A percentile compares a stretch with the other conserved stretches of the same genome.
These are phyloP conservation scores for Agriopis marginaria DNA, from an alignment of 2,888 invertebrate species.

Conservation along the genomic window DNA sequence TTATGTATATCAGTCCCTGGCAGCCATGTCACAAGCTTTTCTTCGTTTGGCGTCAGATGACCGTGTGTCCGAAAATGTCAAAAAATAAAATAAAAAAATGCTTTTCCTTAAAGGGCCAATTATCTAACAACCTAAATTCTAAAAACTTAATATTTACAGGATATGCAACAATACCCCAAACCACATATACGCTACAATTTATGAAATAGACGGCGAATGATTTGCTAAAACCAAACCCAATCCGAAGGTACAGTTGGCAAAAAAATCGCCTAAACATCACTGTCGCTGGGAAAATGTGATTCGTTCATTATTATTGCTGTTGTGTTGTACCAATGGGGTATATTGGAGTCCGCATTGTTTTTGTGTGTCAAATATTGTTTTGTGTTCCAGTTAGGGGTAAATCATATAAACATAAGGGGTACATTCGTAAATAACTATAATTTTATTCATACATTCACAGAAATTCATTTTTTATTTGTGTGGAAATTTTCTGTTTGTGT, in stretches of 20 bases:
- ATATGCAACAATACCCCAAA: conserved; percentile 30
- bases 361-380: not conserved
- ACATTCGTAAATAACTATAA: conserved; percentile 20
- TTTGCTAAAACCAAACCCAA: conserved; percentile 26
- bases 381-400: not conserved
- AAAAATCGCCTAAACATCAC: conserved; percentile 32
- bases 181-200: conserved; percentile 70
- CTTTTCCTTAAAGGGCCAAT: not conserved
- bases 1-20: too few relatives aligned
- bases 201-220: conserved; percentile 71
- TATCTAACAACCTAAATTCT: conserved; percentile 6
- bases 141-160: conserved; percentile 66
- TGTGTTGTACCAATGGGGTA: not conserved
- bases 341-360: not conserved
- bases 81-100: too few relatives aligned
- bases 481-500: not conserved
- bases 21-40: too few relatives aligned
- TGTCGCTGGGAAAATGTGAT: conserved; percentile 49
- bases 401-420: not conserved
- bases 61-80: too few relatives aligned
- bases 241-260: conserved; percentile 36
- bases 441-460: not conserved
- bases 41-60: too few relatives aligned
- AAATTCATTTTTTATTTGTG: too few relatives aligned
- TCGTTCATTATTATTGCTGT: conserved; percentile 15